Evolutionary conservation across 2,797 vertebrate species (phyloP).

Genomic region (Numenius phaeopus): DNA sequence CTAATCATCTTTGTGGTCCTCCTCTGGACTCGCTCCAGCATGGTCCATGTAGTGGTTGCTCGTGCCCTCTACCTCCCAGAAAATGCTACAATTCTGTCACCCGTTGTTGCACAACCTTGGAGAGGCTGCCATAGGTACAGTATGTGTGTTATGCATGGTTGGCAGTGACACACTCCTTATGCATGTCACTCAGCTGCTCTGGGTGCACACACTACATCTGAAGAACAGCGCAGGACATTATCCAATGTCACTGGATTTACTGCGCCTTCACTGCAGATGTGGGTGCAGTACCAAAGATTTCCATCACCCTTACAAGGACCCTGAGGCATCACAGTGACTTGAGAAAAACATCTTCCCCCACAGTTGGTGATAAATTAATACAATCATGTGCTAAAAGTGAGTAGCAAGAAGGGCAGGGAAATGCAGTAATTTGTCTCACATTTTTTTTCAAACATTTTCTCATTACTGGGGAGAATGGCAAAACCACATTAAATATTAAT

Average conservation of each 20-base stretch:
- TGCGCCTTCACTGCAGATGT: neutral
- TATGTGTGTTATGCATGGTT: rapidly evolving
- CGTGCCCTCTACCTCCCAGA: neutral
- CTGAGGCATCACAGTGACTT: neutral
- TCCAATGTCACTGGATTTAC: neutral
- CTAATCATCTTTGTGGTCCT: neutral
- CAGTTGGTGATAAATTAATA: neutral
- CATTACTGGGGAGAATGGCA: neutral
- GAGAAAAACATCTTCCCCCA: neutral
- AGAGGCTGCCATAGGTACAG: neutral
- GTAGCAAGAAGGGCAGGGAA: neutral
- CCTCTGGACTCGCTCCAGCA: neutral
- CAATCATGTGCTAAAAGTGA: neutral
- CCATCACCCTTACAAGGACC: neutral
- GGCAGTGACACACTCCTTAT: too few relatives aligned
- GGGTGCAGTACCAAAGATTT: neutral
- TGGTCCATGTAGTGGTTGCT: neutral
- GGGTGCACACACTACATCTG: rapidly evolving
- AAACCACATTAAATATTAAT: conserved; percentile 39
- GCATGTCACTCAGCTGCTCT: neutral
- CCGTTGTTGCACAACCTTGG: neutral
- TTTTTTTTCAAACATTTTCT: neutral
- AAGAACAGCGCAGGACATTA: neutral
- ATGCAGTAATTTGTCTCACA: neutral
- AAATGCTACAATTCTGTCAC: neutral